Conservation (phyloP, 2,113 vertebrate genomes). For the Mustela nigripes region DNA sequence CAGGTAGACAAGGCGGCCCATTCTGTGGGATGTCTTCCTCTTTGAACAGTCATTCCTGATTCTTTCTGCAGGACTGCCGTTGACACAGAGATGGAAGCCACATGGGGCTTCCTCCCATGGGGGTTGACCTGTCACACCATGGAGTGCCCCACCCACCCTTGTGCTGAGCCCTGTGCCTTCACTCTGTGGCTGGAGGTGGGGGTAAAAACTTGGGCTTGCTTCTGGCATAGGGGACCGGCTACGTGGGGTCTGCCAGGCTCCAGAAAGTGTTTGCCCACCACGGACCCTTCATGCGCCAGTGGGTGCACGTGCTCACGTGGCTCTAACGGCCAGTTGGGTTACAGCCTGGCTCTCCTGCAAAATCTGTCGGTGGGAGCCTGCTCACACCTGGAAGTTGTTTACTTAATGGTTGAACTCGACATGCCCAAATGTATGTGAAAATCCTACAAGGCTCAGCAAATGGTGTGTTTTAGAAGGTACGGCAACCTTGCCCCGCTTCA, state of each 20-base stretch:
- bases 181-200: background rate
- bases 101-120: background rate
- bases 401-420: too few relatives aligned
- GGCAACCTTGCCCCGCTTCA: too few relatives aligned
- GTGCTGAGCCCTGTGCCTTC: background rate
- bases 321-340: background rate
- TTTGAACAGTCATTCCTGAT: background rate
- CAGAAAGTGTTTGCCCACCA: background rate
- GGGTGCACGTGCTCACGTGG: fast-evolving
- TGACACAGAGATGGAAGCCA: background rate
- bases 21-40: background rate
- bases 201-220: background rate
- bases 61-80: background rate
- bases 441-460: too few relatives aligned
- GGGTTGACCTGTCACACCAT: background rate
- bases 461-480: too few relatives aligned
- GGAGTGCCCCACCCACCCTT: background rate
- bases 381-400: too few relatives aligned
- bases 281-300: background rate
- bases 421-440: too few relatives aligned
- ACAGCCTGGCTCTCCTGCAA: too few relatives aligned
- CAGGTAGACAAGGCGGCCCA: background rate
- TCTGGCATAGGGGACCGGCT: background rate
- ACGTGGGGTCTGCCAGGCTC: background rate
- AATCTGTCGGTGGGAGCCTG: too few relatives aligned